Evolutionary conservation across 2,888 invertebrate species (phyloP).

Genomic region (Caradrina clavipalpis): DNA sequence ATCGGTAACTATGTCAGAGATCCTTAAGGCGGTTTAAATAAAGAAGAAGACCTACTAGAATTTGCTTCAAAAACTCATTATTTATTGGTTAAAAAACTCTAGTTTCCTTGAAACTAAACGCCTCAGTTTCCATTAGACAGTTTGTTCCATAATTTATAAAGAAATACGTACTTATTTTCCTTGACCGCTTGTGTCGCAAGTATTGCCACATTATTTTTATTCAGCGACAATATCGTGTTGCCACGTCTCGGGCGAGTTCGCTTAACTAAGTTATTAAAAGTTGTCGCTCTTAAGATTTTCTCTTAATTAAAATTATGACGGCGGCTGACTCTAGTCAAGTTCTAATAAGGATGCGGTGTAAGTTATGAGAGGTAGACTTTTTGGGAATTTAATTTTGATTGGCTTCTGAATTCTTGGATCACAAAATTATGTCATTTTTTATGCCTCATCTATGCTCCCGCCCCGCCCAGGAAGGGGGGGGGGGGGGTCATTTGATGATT

Average conservation of each 20-base stretch:
- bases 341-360: constrained; percentile 50
- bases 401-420: too few relatives aligned
- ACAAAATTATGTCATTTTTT: too few relatives aligned
- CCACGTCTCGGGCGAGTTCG: constrained; percentile 56
- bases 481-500: too few relatives aligned
- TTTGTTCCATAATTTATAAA: constrained; percentile 17
- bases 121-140: background rate
- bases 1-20: too few relatives aligned
- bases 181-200: constrained; percentile 26
- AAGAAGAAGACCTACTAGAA: background rate
- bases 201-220: constrained; percentile 32
- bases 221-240: constrained; percentile 43
- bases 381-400: background rate
- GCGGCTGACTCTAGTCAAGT: constrained; percentile 56
- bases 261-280: constrained; percentile 71
- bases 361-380: constrained; percentile 8
- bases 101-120: background rate
- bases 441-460: too few relatives aligned
- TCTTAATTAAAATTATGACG: constrained; percentile 73
- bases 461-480: too few relatives aligned
- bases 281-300: constrained; percentile 65
- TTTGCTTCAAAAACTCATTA: background rate
- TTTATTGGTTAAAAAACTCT: background rate
- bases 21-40: too few relatives aligned
- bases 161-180: constrained; percentile 18